phyloP scores from a whole-genome alignment of 2,113 vertebrate genomes.

The Rhinolophus ferrumequinum region DNA sequence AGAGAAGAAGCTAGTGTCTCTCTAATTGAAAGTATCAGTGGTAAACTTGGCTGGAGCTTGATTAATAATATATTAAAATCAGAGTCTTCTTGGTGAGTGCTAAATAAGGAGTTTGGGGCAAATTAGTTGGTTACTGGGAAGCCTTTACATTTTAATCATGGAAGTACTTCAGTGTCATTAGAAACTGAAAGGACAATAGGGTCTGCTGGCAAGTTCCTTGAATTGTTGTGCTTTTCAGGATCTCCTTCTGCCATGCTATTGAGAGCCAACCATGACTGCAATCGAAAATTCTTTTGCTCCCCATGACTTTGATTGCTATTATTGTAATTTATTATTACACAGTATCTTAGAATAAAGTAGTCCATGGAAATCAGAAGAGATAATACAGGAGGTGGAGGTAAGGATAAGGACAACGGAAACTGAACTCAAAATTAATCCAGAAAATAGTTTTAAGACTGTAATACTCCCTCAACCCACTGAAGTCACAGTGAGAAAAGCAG shows the following conservation, averaged over 20 bases:
- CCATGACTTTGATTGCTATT: slow-evolving; percentile 89
- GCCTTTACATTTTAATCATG: slow-evolving; percentile 90
- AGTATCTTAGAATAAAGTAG: slow-evolving; percentile 77
- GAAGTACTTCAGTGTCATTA: slow-evolving; percentile 89
- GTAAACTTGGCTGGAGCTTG: slow-evolving; percentile 89
- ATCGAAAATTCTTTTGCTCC: slow-evolving; percentile 84
- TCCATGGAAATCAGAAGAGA: slow-evolving; percentile 81
- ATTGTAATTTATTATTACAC: slow-evolving; percentile 86
- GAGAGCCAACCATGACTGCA: slow-evolving; percentile 83
- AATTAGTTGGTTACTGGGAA: slow-evolving; percentile 89
- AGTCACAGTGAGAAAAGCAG: background rate
- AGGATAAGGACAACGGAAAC: background rate
- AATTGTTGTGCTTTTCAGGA: slow-evolving; percentile 85
- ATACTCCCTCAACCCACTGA: background rate
- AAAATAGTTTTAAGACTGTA: background rate
- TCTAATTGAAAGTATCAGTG: slow-evolving; percentile 85
- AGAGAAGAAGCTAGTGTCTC: slow-evolving; percentile 78
- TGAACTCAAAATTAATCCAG: slow-evolving; percentile 11
- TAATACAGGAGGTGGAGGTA: slow-evolving; percentile 35
- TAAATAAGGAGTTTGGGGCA: slow-evolving; percentile 88
- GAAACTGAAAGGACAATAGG: slow-evolving; percentile 84
- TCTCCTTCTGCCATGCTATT: slow-evolving; percentile 79
- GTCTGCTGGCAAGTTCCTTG: slow-evolving; percentile 82
- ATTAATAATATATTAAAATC: slow-evolving; percentile 91
- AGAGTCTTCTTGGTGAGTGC: slow-evolving; percentile 87